Conservation (phyloP, 2,113 vertebrate genomes). For the Cynopterus brachyotis region DNA sequence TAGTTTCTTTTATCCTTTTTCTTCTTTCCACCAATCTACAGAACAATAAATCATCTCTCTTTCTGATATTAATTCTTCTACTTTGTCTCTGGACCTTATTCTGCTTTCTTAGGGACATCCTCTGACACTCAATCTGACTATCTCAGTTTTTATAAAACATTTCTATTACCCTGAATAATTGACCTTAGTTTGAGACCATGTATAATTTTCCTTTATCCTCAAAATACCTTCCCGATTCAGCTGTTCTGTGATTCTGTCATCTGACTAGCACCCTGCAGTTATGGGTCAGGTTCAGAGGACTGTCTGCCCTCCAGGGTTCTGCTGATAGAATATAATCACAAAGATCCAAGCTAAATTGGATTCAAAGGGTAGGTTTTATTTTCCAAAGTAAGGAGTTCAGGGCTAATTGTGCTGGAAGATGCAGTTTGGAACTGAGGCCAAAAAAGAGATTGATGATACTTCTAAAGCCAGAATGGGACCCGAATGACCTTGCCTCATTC, state of each 20-base stretch:
- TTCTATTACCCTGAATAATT: background rate
- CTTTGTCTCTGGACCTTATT: background rate
- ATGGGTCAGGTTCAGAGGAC: background rate
- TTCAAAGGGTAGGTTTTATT: slow-evolving; percentile 48
- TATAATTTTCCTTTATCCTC: slow-evolving; percentile 43
- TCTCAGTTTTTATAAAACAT: slow-evolving; percentile 17
- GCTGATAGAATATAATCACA: background rate
- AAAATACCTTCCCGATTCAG: background rate
- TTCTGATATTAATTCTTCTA: background rate
- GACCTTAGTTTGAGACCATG: background rate
- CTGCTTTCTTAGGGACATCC: background rate
- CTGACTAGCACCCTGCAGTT: background rate
- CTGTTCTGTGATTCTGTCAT: background rate
- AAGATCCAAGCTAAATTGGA: slow-evolving; percentile 40
- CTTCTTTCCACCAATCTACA: background rate
- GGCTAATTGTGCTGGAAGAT: slow-evolving; percentile 37
- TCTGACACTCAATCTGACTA: background rate
- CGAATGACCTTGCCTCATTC: background rate
- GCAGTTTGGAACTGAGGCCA: slow-evolving; percentile 47
- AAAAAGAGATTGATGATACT: slow-evolving; percentile 27
- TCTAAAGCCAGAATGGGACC: background rate
- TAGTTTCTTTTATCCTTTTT: background rate
- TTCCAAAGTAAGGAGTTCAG: slow-evolving; percentile 37
- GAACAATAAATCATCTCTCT: slow-evolving; percentile 1
- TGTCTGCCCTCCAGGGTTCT: background rate